Conservation (phyloP, 2,797 vertebrate genomes). For the Phrynocephalus forsythii region DNA sequence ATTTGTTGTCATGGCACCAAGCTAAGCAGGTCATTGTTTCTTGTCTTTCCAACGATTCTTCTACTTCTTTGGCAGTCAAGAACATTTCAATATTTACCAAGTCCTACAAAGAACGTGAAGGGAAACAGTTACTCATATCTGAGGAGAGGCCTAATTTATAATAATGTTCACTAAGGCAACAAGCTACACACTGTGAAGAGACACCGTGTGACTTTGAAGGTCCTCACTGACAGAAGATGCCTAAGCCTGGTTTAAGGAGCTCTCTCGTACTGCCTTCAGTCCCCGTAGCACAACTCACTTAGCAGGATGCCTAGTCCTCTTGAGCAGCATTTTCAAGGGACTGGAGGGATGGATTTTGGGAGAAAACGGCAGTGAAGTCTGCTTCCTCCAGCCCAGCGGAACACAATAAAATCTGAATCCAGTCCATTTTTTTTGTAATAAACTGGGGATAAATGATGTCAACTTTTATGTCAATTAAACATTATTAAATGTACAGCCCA, state of each 20-base stretch:
- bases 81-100: constrained; percentile 99
- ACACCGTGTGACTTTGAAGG: too few species aligned
- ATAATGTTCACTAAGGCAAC: neutral
- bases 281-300: neutral
- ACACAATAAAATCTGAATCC: neutral
- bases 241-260: neutral
- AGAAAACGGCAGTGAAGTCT: neutral
- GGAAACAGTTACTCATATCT: neutral
- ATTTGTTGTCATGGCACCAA: constrained; percentile 99
- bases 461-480: too few species aligned
- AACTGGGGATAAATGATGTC: too few species aligned
- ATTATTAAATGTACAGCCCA: too few species aligned
- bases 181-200: neutral
- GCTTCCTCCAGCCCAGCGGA: neutral
- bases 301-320: neutral
- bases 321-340: neutral
- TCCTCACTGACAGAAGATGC: neutral
- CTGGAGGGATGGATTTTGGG: neutral
- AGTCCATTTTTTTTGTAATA: too few species aligned
- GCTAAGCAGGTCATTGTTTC: constrained; percentile 97
- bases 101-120: constrained; percentile 80
- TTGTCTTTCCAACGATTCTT: constrained; percentile 96
- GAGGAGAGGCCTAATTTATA: neutral
- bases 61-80: constrained; percentile 98
- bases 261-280: too few species aligned